Evolutionary conservation across 1,140 invertebrate species (phyloP), one percentile per base, ranked within the genome.

Genomic region (Calephelis virginiensis): DNA sequence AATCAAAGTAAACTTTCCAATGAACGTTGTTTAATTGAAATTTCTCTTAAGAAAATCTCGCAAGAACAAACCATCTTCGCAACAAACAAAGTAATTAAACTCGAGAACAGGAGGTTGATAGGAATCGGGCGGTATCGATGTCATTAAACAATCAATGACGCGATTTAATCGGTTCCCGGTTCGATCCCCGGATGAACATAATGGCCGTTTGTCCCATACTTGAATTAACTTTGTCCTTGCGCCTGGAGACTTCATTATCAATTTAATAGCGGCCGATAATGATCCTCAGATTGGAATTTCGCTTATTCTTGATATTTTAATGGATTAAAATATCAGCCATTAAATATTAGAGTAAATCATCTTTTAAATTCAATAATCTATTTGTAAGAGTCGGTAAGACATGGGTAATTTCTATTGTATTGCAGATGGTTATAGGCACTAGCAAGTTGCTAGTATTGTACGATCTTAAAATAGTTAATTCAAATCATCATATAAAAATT

Each of bases 61-160:
- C 37, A 60, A 61, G 46, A 59, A 38, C 40, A 53, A 66, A 66
- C 63, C 61, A 73, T 68, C 61, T 49, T 12, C 17, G 69, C 49
- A 72, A 73, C 75, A 78, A 80, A 80, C 75, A 73, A 80, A 76
- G 72, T 74, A 71, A 80, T 80, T 78, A 78, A 78, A 72, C 59
- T 64, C 56, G 53, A 61, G 70, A 67, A 74, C 67, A 70, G 65
- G 65, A 60, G 53, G 53, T 59, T 65, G 70, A 67, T 70, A 71
- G 62, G 68, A 69, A 70, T 75, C 73, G 66, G 67, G 63, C 68
- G 64, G 61, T 70, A 72, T 76, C 71, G 65, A 61, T 66, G 72
- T 76, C 76, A 73, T 80, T 78, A 72, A 75, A 76, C 73, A 78
- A 74, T 82, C 76, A 77, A 82, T 82, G 73, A 73, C n/a, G 47